Percentiles rank a stretch among this genome's conserved stretches.
phyloP scores from a whole-genome alignment of 92 coral and sea anemone species.

The Bergia sp. region DNA sequence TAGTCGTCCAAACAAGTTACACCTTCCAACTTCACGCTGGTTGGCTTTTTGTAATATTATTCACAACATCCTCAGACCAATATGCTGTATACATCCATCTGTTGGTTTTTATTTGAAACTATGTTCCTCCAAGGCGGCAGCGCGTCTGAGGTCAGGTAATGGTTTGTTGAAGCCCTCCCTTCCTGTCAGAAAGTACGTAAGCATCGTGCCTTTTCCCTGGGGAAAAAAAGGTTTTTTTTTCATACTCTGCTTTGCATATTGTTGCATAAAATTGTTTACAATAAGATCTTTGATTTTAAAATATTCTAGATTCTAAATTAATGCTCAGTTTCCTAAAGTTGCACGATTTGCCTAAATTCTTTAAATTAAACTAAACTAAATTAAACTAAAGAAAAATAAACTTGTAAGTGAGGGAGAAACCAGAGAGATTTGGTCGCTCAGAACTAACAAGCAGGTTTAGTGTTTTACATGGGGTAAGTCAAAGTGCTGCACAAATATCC shows the following conservation, averaged over 20 bases:
- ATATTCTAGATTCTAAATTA: too few relatives aligned
- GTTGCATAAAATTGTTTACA: too few relatives aligned
- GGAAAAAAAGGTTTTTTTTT: background rate
- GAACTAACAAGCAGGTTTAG: too few relatives aligned
- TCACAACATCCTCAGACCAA: background rate
- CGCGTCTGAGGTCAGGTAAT: conserved; percentile 63
- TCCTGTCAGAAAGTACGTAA: conserved; percentile 69
- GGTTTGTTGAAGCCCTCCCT: conserved; percentile 66
- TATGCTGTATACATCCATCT: background rate
- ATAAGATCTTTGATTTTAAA: too few relatives aligned
- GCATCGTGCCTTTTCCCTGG: conserved; percentile 70
- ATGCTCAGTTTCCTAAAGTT: too few relatives aligned
- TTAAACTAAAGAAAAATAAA: too few relatives aligned
- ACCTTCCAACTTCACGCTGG: background rate
- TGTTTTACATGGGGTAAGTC: too few relatives aligned
- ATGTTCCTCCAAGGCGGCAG: conserved; percentile 66
- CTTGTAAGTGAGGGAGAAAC: too few relatives aligned
- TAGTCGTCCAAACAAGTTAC: background rate
- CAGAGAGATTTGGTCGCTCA: too few relatives aligned
- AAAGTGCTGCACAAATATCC: too few relatives aligned
- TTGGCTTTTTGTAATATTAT: background rate
- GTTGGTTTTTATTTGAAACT: conserved; percentile 47
- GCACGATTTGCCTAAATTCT: too few relatives aligned
- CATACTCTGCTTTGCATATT: background rate
- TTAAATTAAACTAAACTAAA: too few relatives aligned